Evolutionary conservation across 2,888 invertebrate species (phyloP).

Genomic region (Bhutanitis thaidina): DNA sequence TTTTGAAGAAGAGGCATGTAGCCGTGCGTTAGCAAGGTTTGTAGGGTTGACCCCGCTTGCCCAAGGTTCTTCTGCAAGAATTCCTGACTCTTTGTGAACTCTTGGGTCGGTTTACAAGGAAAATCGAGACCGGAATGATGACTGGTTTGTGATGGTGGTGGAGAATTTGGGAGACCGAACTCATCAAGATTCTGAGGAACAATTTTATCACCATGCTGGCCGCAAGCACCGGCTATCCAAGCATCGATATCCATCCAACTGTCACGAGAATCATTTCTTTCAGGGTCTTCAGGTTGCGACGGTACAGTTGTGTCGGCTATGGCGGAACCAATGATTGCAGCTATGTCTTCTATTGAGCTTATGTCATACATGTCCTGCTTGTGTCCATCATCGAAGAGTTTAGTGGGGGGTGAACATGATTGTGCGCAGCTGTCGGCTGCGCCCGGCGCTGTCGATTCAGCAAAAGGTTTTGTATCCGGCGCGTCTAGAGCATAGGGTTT

Average conservation of each 20-base stretch:
- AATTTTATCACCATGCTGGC: conserved; percentile 84
- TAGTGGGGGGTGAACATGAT: conserved; percentile 73
- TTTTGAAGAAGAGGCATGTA: conserved; percentile 91
- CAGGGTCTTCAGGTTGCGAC: conserved; percentile 85
- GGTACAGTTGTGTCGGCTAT: conserved; percentile 93
- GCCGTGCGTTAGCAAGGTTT: conserved; percentile 87
- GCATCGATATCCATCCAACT: conserved; percentile 94
- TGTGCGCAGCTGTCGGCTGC: conserved; percentile 81
- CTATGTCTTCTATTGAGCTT: conserved; percentile 89
- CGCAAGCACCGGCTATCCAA: conserved; percentile 91
- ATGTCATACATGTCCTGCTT: conserved; percentile 85
- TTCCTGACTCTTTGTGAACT: conserved; percentile 69
- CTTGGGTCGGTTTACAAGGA: conserved; percentile 64
- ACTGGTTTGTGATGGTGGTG: conserved; percentile 76
- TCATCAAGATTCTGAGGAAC: conserved; percentile 85
- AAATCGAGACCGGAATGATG: conserved; percentile 76
- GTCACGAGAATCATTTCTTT: conserved; percentile 85
- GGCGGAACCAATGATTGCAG: conserved; percentile 92
- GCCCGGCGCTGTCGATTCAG: conserved; percentile 75
- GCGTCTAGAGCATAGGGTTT: conserved; percentile 80
- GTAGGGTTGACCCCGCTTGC: conserved; percentile 85
- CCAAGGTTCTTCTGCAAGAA: conserved; percentile 71
- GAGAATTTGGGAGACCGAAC: conserved; percentile 83
- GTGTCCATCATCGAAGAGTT: conserved; percentile 71
- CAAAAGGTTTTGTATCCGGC: conserved; percentile 70